These are phyloP conservation scores for Sula dactylatra DNA, from an alignment of 2,113 vertebrate genomes.

Conservation along the genomic window DNA sequence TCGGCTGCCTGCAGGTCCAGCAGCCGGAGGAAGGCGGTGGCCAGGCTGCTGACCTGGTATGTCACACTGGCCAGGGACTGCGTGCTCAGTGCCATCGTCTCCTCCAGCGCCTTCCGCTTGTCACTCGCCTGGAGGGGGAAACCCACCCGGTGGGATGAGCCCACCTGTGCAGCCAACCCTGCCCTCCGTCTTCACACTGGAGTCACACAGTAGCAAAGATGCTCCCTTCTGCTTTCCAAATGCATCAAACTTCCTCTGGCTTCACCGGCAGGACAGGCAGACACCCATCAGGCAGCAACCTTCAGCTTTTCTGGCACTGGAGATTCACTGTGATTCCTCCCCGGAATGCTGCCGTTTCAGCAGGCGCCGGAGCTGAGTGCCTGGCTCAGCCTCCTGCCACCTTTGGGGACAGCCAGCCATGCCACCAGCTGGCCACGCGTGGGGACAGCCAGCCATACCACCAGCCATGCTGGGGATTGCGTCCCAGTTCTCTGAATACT, in stretches of 20 bases:
- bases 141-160: not conserved
- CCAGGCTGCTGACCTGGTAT: conserved; percentile 88
- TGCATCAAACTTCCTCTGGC: not conserved
- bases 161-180: fast-evolving
- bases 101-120: conserved; percentile 79
- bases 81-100: conserved; percentile 83
- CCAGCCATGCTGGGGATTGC: fast-evolving
- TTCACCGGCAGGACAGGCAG: fast-evolving
- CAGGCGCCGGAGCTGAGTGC: fast-evolving
- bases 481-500: not conserved
- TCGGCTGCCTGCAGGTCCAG: conserved; percentile 82
- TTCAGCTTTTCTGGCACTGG: fast-evolving
- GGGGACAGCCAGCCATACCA: not conserved
- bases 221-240: conserved; percentile 57
- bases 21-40: conserved; percentile 76
- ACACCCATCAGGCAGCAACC: fast-evolving
- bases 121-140: conserved; percentile 75
- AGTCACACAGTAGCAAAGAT: not conserved
- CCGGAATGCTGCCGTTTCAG: fast-evolving
- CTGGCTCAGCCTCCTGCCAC: not conserved
- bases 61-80: conserved; percentile 90
- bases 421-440: not conserved
- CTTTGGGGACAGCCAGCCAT: fast-evolving
- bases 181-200: not conserved
- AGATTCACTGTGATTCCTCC: fast-evolving